Base-by-base conservation (phyloP, 2,113 vertebrate species). In the Hippolais icterina region DNA sequence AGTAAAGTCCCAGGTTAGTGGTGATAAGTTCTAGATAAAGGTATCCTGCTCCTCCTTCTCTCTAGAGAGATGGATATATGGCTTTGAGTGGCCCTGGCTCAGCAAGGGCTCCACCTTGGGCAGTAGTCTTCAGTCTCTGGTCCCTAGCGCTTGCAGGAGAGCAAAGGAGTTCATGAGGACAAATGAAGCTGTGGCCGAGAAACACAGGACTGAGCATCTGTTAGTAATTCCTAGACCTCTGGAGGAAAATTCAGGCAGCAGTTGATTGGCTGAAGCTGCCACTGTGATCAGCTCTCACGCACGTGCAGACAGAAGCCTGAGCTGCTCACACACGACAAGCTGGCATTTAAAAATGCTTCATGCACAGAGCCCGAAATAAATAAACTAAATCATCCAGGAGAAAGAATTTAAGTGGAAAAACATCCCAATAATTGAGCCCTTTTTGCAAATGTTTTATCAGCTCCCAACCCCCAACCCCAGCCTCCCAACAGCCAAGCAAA, bases 331-430 rank as follows among this genome's bases (percentile, higher is more conserved):
- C 11, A 57, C 2, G 0, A 52, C 77, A 71, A 71, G 69, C 47
- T 92, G 70, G 57, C 71, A 79, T 88, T 94, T 86, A 44, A 90
- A 93, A 88, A 88, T 41, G 66, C 57, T 90, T 90, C 57, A 42
- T 89, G 87, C 82, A 93, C 49, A 93, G 78, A 85, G 49, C 33
- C 31, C 0, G 0, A 68, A 93, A 60, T 56, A 87, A 92, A 93
- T 13, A 88, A 86, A 86, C 33, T 25, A 75, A 84, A 76, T 60
- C 61, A 91, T 57, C 16, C 79, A 91, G 74, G 61, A 87, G 70
- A 91, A 83, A 93, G 70, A 85, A 87, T 71, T 89, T 44, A 87
- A 91, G 82, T 74, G 59, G 78, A 75, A 93, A 91, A 85, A 65
- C 79, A 60, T 65, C n/a, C 72, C 23, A 64, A 71, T 75, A 90